Conservation (phyloP, 2,888 invertebrate species). For the Athalia circularis region DNA sequence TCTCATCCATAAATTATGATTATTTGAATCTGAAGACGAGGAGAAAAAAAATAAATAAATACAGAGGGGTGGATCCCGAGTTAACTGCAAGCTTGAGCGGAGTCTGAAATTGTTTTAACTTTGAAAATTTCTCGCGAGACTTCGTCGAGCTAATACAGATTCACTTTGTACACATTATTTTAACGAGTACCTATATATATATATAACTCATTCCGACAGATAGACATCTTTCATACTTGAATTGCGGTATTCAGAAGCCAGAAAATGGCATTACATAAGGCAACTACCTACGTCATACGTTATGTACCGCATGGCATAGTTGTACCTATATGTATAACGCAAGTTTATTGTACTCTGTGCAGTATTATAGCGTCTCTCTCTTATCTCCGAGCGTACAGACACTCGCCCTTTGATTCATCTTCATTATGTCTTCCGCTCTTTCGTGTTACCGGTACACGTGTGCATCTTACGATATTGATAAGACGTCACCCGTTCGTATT, state of each 20-base stretch:
- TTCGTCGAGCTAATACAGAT: background rate
- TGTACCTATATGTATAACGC: no score
- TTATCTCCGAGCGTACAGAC: conserved; percentile 12
- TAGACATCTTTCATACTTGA: conserved; percentile 25
- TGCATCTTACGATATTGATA: conserved; percentile 35
- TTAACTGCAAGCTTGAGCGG: background rate
- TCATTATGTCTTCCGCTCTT: background rate
- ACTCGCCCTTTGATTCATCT: background rate
- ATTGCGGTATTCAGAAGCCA: conserved; percentile 20
- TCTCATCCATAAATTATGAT: no score
- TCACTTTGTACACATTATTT: conserved; percentile 3
- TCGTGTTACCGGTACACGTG: background rate
- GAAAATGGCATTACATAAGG: background rate
- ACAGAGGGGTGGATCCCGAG: no score
- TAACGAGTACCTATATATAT: background rate
- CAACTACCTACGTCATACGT: conserved; percentile 1
- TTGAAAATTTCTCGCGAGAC: background rate
- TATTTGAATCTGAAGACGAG: no score
- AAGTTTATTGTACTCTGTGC: conserved; percentile 29
- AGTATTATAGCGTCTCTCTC: conserved; percentile 47
- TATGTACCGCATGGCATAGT: background rate
- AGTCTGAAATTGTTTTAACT: background rate
- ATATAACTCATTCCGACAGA: background rate
- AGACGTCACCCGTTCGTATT: conserved; percentile 29
- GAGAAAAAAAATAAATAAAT: no score